These are phyloP conservation scores for Apamea sordens DNA, from an alignment of 2,888 invertebrate genomes.

Conservation along the genomic window DNA sequence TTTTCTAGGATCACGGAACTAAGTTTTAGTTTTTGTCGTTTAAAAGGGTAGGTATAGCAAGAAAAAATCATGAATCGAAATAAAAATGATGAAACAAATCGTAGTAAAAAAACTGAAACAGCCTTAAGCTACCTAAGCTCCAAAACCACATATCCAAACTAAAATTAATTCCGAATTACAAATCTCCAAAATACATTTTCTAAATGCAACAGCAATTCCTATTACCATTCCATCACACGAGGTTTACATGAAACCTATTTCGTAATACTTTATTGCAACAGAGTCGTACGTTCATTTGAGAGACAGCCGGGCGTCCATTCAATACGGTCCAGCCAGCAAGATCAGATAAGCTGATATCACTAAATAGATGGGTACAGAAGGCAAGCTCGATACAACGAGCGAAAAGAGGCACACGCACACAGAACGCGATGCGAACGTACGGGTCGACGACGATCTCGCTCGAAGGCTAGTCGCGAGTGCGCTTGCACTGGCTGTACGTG, in stretches of 20 bases:
- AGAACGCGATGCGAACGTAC: not conserved
- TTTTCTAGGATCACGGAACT: not conserved
- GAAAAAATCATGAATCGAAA: not conserved
- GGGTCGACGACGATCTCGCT: not conserved
- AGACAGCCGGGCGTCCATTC: conserved; percentile 70
- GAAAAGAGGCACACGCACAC: not conserved
- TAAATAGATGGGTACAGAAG: conserved; percentile 9
- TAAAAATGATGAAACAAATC: no score
- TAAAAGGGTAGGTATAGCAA: not conserved
- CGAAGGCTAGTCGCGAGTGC: not conserved
- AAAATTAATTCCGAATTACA: not conserved
- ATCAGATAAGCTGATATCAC: conserved; percentile 69
- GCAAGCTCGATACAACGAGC: not conserved
- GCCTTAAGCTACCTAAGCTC: no score
- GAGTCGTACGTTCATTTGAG: conserved; percentile 65
- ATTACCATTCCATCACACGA: conserved; percentile 40
- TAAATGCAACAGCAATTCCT: conserved; percentile 27
- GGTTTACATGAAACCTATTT: conserved; percentile 56
- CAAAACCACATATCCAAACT: not conserved
- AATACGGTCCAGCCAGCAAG: conserved; percentile 68
- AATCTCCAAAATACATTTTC: conserved; percentile 8
- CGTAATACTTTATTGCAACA: conserved; percentile 59
- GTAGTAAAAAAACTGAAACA: not conserved
- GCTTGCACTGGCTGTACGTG: not conserved
- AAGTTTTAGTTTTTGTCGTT: not conserved